Evolutionary conservation across 1,140 invertebrate species (phyloP), one percentile per base, ranked within the genome.

Genomic region (Pogonognathellus flavescens): DNA sequence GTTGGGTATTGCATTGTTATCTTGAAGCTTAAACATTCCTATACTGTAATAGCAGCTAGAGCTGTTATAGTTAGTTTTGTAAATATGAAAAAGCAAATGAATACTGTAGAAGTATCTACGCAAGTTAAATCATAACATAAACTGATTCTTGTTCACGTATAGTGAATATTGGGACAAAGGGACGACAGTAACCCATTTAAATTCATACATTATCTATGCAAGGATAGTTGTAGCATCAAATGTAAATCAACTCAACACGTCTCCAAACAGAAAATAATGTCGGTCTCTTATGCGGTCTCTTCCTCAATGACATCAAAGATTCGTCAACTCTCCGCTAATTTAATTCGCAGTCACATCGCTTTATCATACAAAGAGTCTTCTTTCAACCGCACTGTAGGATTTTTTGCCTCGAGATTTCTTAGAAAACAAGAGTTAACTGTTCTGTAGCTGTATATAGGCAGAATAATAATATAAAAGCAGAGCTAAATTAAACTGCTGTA

Each of bases 291-390:
- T 82, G 81, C 81, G 59, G 81, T 82, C 50, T 82, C 57, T 82
- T 82, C 81, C 53, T 82, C 81, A 82, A 82, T 82, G 81, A 82
- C 81, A 82, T 82, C 81, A 82, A 82, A 82, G 57, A 18, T 18
- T 82, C 59, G 31, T 82, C 81, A 82, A 82, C 53, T 60, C 31
- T 82, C 57, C 81, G 55, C 55, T 31, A 60, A 82, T 60, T 50
- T 82, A 41, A 82, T 82, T 82, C 81, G 25, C 81, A 62, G 81
- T 82, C 81, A 82, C 59, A 82, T 50, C 70, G 14, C 16, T n/a
- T 11, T 31, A 41, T 76, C 70, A 14, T 31, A 13, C 0, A 25
- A 4, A 41, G 31, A 41, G 31, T 41, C 22, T 66, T 16, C 16
- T 14, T 55, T 14, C 9, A 31, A 9, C 22, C 41, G 70, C 70